phyloP scores from a whole-genome alignment of 2,113 vertebrate species.

The Marmota flaviventris region DNA sequence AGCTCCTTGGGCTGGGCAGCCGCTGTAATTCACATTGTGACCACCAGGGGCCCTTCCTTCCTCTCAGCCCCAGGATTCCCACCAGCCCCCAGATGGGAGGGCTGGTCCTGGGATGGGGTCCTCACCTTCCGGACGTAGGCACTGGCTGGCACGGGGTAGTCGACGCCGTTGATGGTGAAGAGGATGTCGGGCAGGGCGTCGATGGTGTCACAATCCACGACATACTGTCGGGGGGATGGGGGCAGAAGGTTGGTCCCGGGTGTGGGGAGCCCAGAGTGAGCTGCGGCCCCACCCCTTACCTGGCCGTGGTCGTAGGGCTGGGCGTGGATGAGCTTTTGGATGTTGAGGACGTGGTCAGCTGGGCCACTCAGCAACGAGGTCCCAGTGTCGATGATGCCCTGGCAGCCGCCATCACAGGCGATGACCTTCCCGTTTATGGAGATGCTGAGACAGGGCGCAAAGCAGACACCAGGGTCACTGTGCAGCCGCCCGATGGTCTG shows the following conservation, averaged over 20 bases:
- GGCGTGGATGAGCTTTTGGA: slow-evolving; percentile 82
- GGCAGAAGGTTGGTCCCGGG: neutral
- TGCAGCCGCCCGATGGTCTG: accelerated
- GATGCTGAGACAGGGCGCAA: slow-evolving; percentile 23
- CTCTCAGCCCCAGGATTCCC: neutral
- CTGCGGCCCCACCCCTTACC: neutral
- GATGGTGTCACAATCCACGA: slow-evolving; percentile 61
- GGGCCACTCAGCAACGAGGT: slow-evolving; percentile 88
- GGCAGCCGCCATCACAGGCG: slow-evolving; percentile 56
- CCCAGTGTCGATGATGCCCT: slow-evolving; percentile 87
- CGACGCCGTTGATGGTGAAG: slow-evolving; percentile 76
- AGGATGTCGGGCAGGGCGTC: slow-evolving; percentile 76
- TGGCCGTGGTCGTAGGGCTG: accelerated
- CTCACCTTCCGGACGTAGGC: slow-evolving; percentile 81
- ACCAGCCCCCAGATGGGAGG: neutral
- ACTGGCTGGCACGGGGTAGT: slow-evolving; percentile 79
- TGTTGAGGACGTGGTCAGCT: slow-evolving; percentile 59
- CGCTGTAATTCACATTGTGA: neutral
- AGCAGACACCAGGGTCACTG: neutral
- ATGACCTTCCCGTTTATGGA: neutral
- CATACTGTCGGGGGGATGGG: slow-evolving; percentile 40
- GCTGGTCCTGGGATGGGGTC: too few relatives aligned
- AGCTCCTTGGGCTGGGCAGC: neutral
- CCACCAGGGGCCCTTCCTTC: neutral
- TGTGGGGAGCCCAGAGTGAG: neutral